phyloP scores from a whole-genome alignment of 2,797 vertebrate genomes.

The Xiphorhynchus erythropygius region DNA sequence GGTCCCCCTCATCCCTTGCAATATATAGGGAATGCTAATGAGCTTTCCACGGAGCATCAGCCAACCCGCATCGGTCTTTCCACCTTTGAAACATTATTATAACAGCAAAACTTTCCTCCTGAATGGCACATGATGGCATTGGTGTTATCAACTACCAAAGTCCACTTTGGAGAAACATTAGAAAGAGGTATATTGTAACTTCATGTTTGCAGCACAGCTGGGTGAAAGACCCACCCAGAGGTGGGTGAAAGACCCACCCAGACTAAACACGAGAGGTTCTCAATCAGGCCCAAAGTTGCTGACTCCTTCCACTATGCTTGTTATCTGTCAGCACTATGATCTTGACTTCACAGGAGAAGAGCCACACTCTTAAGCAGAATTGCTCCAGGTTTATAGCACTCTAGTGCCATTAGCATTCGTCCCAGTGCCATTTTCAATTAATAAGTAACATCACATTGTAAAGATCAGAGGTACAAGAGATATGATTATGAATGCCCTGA shows the following conservation, averaged over 20 bases:
- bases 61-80: slow-evolving; percentile 26
- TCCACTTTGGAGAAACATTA: background rate
- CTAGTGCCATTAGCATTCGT: background rate
- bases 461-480: background rate
- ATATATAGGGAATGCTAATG: slow-evolving; percentile 26
- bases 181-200: background rate
- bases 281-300: background rate
- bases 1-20: background rate
- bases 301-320: background rate
- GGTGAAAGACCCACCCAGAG: background rate
- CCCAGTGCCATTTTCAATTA: background rate
- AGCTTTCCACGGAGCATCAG: slow-evolving; percentile 24
- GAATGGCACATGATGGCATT: background rate
- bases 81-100: background rate
- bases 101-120: background rate
- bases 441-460: slow-evolving; percentile 11
- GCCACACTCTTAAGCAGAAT: background rate
- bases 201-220: background rate
- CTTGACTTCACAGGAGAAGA: background rate
- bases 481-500: background rate
- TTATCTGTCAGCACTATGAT: background rate
- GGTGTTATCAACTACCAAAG: background rate
- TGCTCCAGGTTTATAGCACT: background rate
- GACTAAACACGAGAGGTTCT: background rate
- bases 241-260: background rate